Evolutionary conservation across 92 coral and sea anemone species (phyloP).

Genomic region (Pocillopora grandis): DNA sequence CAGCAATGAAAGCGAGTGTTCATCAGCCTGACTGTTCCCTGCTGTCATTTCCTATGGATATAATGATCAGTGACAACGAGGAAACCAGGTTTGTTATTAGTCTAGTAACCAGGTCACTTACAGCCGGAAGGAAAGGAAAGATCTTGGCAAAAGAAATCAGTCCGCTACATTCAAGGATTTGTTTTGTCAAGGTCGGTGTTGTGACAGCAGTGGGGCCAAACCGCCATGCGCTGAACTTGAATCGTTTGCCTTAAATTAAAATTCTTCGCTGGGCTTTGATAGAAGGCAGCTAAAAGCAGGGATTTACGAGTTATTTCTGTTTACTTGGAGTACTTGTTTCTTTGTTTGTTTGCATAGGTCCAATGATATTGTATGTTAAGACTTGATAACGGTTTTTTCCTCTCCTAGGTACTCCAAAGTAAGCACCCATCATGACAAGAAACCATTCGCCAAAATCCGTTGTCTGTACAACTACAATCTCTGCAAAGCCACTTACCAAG

Average conservation of each 20-base stretch:
- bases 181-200: too few relatives aligned
- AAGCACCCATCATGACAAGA: conserved; percentile 49
- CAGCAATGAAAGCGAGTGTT: conserved; percentile 81
- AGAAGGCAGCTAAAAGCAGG: too few relatives aligned
- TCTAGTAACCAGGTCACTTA: conserved; percentile 51
- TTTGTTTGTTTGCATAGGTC: too few relatives aligned
- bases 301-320: too few relatives aligned
- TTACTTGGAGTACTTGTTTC: too few relatives aligned
- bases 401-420: conserved; percentile 33
- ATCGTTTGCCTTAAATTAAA: not conserved
- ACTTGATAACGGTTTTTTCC: not conserved
- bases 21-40: conserved; percentile 71
- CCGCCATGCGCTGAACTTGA: too few relatives aligned
- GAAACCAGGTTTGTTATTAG: not conserved
- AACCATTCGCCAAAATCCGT: conserved; percentile 81
- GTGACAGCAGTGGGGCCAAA: too few relatives aligned
- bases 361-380: too few relatives aligned
- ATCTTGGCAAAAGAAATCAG: too few relatives aligned
- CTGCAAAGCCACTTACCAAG: conserved; percentile 72
- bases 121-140: too few relatives aligned
- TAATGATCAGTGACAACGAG: conserved; percentile 47
- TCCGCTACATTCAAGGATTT: too few relatives aligned
- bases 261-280: not conserved
- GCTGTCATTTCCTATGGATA: conserved; percentile 79
- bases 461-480: conserved; percentile 72